Evolutionary conservation across 2,113 vertebrate genomes (phyloP), one percentile per base, ranked within the genome.

Genomic region (Herpetotheres cachinnans): DNA sequence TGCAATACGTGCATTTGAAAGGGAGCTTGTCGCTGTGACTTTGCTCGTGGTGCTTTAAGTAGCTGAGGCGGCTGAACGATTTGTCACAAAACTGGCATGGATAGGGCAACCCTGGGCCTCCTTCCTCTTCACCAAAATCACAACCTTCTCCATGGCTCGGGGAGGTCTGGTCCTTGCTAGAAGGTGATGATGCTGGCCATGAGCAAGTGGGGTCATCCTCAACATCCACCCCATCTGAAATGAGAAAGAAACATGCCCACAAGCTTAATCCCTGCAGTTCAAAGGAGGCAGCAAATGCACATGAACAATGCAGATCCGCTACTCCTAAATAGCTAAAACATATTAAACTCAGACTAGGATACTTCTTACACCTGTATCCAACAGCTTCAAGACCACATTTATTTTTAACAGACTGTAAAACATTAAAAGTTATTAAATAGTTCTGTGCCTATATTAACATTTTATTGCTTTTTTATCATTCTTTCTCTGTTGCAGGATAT

Each of bases 11-110:
- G 91, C 99, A 99, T 56, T 99, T 99, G 98, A 99, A 99, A 78
- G 99, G 99, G 65, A 99, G 99, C 94, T 99, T 99, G 97, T 99
- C 99, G 0, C 99, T 99, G 98, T 99, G 99, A 94, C 99, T 99
- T 97, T 99, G 99, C 95, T 99, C 99, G 98, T 99, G 99, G 79
- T 99, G 99, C 97, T 99, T 99, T 93, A 99, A 98, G 98, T 99
- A 99, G 98, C 99, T 99, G 97, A 99, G 99, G 95, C 99, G 99
- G 93, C 99, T 99, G 96, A 99, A 99, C 6, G 99, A 99, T 96
- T 99, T 99, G 97, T 99, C 99, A 89, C 99, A 99, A 92, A 99
- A 99, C 97, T 99, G 99, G 97, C 99, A 99, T 0, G 99, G 99
- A 96, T 99, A 99, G 3, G 99, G 99, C 84, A 99, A 98, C 66